Evolutionary conservation across 2,888 invertebrate species (phyloP).

Genomic region (Cosmia trapezina): DNA sequence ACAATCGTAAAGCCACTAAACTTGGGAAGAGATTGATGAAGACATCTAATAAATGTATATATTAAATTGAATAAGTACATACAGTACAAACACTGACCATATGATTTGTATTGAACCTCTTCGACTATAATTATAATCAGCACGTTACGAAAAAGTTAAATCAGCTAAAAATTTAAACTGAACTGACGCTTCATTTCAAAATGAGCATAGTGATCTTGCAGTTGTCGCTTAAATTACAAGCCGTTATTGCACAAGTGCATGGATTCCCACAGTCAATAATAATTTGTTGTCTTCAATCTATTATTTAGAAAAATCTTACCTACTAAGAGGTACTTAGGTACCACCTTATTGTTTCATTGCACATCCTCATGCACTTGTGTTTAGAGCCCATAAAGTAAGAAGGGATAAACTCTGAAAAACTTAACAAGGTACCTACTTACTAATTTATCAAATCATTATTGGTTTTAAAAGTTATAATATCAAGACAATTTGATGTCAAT

Average conservation of each 20-base stretch:
- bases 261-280: neutral
- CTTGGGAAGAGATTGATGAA: neutral
- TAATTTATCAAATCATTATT: neutral
- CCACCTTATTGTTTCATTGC: no score
- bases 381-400: neutral
- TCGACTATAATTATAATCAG: no score
- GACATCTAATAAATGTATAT: no score
- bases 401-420: slow-evolving; percentile 18
- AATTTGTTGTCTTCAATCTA: neutral
- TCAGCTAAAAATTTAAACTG: neutral
- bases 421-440: slow-evolving; percentile 6
- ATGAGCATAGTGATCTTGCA: neutral
- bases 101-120: no score
- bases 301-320: neutral
- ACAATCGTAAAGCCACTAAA: slow-evolving; percentile 10
- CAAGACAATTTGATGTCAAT: slow-evolving; percentile 7
- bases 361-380: neutral
- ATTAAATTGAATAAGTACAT: no score
- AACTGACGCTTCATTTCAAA: neutral
- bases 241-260: slow-evolving; percentile 15
- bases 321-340: neutral
- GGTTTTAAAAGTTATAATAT: no score
- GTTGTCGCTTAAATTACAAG: slow-evolving; percentile 2
- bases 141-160: no score
- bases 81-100: no score